Evolutionary conservation across 2,113 vertebrate genomes (phyloP).

Genomic region (Hemicordylus capensis): DNA sequence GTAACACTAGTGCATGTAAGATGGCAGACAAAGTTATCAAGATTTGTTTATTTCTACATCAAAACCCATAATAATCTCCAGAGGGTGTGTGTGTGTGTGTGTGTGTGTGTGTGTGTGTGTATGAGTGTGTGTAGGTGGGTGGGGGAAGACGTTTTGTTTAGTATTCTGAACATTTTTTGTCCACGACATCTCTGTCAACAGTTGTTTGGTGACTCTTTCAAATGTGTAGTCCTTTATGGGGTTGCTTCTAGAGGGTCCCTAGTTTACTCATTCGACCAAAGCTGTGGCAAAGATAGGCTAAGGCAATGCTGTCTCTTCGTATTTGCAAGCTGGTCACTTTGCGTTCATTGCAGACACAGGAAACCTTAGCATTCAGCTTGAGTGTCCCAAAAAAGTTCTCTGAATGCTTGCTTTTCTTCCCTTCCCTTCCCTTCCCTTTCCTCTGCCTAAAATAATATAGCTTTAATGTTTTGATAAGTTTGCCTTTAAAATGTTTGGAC

Average conservation of each 20-base stretch:
- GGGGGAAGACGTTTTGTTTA: background rate
- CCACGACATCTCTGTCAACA: background rate
- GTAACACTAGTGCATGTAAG: too few species aligned
- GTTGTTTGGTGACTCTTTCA: conserved; percentile 19
- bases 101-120: too few species aligned
- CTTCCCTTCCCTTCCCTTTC: too few species aligned
- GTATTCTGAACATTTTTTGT: background rate
- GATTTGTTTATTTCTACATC: background rate
- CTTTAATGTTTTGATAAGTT: conserved; percentile 46
- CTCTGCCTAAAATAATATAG: conserved; percentile 59
- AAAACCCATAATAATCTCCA: background rate
- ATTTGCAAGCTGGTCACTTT: conserved; percentile 26
- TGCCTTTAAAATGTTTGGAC: conserved; percentile 13
- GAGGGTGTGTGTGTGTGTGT: background rate
- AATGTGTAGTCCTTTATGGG: background rate
- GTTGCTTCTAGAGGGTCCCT: background rate
- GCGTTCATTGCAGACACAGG: conserved; percentile 27
- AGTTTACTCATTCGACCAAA: background rate
- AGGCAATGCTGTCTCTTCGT: background rate
- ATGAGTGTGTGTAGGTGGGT: too few species aligned
- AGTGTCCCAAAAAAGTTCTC: conserved; percentile 35
- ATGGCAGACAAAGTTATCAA: background rate
- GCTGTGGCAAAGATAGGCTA: conserved; percentile 3
- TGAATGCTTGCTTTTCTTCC: conserved; percentile 46
- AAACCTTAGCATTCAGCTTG: conserved; percentile 31